Base-by-base conservation (phyloP, 2,113 vertebrate species). In the Megaleporinus macrocephalus region DNA sequence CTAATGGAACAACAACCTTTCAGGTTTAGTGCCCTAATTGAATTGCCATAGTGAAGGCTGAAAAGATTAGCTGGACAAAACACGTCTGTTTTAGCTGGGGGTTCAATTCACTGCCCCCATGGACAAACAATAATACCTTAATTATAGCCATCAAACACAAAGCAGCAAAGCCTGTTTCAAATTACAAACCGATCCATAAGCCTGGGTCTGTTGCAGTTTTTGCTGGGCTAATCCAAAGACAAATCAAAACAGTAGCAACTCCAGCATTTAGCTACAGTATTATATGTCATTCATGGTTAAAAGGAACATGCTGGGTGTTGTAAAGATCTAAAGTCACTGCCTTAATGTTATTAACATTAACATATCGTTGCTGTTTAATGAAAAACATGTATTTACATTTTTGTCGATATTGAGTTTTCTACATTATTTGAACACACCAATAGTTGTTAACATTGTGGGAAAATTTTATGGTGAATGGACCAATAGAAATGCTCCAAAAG, bases 1-100 rank as follows among this genome's bases (percentile, higher is more conserved):
- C 70, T 90, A 89, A 90, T 87, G 83, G 86, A 80, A 83, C 79
- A 71, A 62, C 89, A 90, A 89, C 92, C 92, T 93, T 94, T 90
- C 78, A 75, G 86, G 79, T 85, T 49, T 84, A 87, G 87, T 44
- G 73, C 83, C 80, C 73, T 91, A 91, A 94, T 89, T 51, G 15
- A 86, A 92, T 94, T 83, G 36, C 18, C 26, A 7, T 55, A 44
- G 79, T 41, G 44, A 76, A 14, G 20, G 73, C 75, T 85, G 74
- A 88, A 73, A 15, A 73, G 80, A 85, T 88, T 66, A 27, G 70
- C 72, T 53, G 68, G 36, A 74, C 36, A 82, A 78, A 84, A 76
- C 76, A 77, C 79, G 66, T 83, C 87, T 87, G 87, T 79, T 71
- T 73, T 49, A 76, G 33, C 47, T 10, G 24, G 47, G 41, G 55